Evolutionary conservation across 2,113 vertebrate species (phyloP).

Genomic region (Varanus salvator): DNA sequence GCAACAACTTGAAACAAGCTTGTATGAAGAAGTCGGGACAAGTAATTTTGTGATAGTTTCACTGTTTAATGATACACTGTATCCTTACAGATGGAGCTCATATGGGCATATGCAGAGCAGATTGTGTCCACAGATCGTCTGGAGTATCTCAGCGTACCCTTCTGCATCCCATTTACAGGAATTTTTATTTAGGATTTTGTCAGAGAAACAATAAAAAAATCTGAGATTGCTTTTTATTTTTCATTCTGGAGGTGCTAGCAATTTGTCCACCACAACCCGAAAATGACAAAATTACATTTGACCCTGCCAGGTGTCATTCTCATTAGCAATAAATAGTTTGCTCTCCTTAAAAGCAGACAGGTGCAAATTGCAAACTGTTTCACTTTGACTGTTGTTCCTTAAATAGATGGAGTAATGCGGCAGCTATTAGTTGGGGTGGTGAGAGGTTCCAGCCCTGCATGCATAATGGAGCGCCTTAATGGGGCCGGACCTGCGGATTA

Average conservation of each 20-base stretch:
- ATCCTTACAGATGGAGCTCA: background rate
- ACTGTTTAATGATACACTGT: background rate
- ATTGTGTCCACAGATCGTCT: background rate
- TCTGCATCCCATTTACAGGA: background rate
- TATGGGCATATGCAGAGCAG: background rate
- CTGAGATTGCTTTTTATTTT: slow-evolving; percentile 32
- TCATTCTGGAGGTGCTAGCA: slow-evolving; percentile 3
- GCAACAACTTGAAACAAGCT: background rate
- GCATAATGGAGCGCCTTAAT: slow-evolving; percentile 65
- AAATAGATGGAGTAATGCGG: slow-evolving; percentile 62
- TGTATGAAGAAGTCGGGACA: background rate
- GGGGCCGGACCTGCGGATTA: slow-evolving; percentile 68
- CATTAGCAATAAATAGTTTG: slow-evolving; percentile 61
- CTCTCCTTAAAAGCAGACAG: slow-evolving; percentile 71
- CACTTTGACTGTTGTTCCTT: slow-evolving; percentile 70
- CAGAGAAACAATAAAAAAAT: background rate
- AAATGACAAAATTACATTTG: slow-evolving; percentile 9
- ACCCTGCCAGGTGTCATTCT: slow-evolving; percentile 36
- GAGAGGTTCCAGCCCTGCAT: slow-evolving; percentile 64
- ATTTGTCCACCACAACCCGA: slow-evolving; percentile 29
- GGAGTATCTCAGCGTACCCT: background rate
- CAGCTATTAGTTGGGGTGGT: slow-evolving; percentile 55
- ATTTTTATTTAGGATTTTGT: background rate
- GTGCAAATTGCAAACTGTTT: slow-evolving; percentile 77
- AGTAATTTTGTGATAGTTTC: background rate